Conservation (phyloP, 2,113 vertebrate species). For the Oncorhynchus gorbuscha region DNA sequence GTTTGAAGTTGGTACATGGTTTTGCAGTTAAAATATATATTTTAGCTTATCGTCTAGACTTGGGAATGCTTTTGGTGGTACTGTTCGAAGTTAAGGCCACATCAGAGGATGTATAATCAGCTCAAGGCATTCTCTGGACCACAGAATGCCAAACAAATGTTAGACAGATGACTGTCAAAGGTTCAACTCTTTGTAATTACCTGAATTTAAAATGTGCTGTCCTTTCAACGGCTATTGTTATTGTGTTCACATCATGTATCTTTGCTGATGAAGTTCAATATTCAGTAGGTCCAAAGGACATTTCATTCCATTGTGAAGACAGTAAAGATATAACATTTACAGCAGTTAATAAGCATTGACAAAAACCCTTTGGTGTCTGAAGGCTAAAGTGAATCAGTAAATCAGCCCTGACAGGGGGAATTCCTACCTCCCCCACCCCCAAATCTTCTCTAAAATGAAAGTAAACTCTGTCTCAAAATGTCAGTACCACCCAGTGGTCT, state of each 20-base stretch:
- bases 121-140: neutral
- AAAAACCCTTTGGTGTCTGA: too few relatives aligned
- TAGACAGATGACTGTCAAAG: neutral
- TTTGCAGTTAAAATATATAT: too few relatives aligned
- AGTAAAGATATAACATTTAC: too few relatives aligned
- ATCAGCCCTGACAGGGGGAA: too few relatives aligned
- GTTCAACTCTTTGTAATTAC: neutral
- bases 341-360: too few relatives aligned
- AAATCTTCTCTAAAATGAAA: too few relatives aligned
- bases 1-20: too few relatives aligned
- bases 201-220: neutral
- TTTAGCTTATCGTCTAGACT: too few relatives aligned
- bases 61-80: neutral
- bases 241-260: neutral
- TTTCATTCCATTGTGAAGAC: neutral
- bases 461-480: conserved; percentile 40
- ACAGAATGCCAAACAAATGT: neutral
- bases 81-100: neutral
- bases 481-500: conserved; percentile 1
- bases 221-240: neutral
- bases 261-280: neutral
- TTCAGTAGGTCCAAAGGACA: neutral
- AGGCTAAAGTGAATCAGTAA: too few relatives aligned
- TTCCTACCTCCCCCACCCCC: neutral
- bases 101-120: neutral